A percentile compares a stretch with the other conserved stretches of the same genome.
phyloP scores from a whole-genome alignment of 2,113 vertebrate species.

The Beaufortia kweichowensis region DNA sequence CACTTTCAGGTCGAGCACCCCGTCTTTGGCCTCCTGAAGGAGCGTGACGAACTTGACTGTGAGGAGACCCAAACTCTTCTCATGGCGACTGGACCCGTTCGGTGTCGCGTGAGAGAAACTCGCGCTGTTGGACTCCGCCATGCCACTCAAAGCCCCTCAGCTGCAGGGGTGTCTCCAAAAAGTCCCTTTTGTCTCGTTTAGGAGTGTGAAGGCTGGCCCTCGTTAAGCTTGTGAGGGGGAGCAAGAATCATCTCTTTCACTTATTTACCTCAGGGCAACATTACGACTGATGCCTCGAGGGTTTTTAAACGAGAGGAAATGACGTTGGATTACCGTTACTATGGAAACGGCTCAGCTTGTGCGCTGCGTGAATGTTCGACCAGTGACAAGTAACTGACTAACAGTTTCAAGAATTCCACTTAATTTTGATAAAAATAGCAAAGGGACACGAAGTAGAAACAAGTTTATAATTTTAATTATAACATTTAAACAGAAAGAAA shows the following conservation, averaged over 20 bases:
- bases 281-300: conserved; percentile 42
- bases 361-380: background rate
- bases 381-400: background rate
- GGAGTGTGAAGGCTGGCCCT: background rate
- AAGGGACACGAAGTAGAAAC: background rate
- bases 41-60: conserved; percentile 78
- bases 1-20: conserved; percentile 81
- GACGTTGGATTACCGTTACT: conserved; percentile 70
- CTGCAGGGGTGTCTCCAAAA: too few species aligned
- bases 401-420: background rate
- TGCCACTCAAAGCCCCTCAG: conserved; percentile 57
- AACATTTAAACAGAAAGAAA: background rate
- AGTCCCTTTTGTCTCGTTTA: background rate
- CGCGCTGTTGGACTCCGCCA: conserved; percentile 64
- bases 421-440: background rate
- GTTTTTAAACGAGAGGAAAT: conserved; percentile 68
- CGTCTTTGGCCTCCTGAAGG: conserved; percentile 74
- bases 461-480: background rate
- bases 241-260: background rate
- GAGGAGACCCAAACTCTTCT: conserved; percentile 82
- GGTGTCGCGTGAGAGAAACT: conserved; percentile 48
- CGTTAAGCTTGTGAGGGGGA: background rate
- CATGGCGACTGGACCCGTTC: conserved; percentile 72
- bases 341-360: conserved; percentile 56
- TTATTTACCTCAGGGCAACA: conserved; percentile 46